Evolutionary conservation across 2,113 vertebrate genomes (phyloP).

Genomic region (Lagopus leucura): DNA sequence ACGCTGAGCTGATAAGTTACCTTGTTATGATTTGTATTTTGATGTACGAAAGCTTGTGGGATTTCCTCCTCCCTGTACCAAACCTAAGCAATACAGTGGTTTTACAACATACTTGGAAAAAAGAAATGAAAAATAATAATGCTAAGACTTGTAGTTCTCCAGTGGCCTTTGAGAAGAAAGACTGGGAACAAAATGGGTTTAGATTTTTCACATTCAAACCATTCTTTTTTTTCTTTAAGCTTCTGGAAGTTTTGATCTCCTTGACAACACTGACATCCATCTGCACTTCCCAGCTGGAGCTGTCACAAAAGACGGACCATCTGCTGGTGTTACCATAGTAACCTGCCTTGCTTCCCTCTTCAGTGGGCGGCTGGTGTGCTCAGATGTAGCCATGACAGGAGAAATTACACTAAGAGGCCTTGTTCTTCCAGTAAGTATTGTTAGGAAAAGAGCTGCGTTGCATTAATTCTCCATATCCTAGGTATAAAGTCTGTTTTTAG

Average conservation of each 20-base stretch:
- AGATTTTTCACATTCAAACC: slow-evolving; percentile 64
- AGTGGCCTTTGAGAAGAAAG: slow-evolving; percentile 33
- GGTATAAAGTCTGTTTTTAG: not conserved
- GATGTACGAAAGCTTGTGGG: not conserved
- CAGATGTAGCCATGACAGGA: slow-evolving; percentile 97
- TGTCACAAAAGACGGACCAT: slow-evolving; percentile 98
- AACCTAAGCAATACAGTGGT: not conserved
- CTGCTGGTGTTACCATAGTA: slow-evolving; percentile 97
- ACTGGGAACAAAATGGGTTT: slow-evolving; percentile 29
- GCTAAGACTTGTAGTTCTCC: not conserved
- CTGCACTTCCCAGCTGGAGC: slow-evolving; percentile 99
- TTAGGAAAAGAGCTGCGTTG: not conserved
- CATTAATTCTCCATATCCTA: not conserved
- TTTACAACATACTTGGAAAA: not conserved
- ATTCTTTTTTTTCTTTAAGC: slow-evolving; percentile 78
- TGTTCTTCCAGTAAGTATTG: slow-evolving; percentile 91
- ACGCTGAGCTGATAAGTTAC: not conserved
- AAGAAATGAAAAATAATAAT: not conserved
- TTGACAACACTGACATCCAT: slow-evolving; percentile 98
- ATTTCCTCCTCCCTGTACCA: not conserved
- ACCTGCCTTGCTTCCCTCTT: slow-evolving; percentile 97
- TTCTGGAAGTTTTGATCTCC: slow-evolving; percentile 91
- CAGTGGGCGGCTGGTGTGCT: slow-evolving; percentile 91
- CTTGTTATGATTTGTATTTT: not conserved
- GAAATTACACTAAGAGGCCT: slow-evolving; percentile 97